Evolutionary conservation across 2,797 vertebrate genomes (phyloP).

Genomic region (Iguana delicatissima): DNA sequence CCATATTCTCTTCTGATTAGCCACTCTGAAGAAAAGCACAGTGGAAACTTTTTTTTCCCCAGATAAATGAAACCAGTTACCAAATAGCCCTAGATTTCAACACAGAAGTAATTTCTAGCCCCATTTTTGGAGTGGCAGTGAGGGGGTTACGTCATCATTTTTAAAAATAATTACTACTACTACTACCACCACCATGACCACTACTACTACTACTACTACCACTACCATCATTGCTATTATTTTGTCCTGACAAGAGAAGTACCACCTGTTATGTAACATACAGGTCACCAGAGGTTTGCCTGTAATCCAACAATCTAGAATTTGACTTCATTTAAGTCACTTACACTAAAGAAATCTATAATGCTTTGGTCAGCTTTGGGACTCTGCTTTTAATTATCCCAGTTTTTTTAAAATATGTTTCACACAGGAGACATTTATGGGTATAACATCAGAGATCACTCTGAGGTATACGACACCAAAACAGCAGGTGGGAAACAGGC

Average conservation of each 20-base stretch:
- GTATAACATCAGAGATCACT: not conserved
- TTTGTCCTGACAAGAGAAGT: not conserved
- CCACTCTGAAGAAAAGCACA: not conserved
- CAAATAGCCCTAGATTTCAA: not conserved
- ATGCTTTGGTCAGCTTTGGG: not conserved
- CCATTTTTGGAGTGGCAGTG: not conserved
- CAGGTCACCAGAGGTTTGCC: not conserved
- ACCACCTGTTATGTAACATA: not conserved
- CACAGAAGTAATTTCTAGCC: not conserved
- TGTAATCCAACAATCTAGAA: not conserved
- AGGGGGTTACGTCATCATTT: not conserved
- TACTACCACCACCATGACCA: no score
- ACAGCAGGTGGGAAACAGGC: no score
- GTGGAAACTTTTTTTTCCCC: not conserved
- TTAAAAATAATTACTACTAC: not conserved
- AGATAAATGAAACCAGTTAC: not conserved
- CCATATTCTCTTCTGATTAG: not conserved
- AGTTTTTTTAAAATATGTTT: not conserved
- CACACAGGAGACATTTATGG: not conserved
- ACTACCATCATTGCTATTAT: no score
- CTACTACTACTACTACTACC: no score
- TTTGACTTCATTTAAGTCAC: not conserved
- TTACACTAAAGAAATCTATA: not conserved
- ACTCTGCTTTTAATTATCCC: not conserved
- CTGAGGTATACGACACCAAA: not conserved